phyloP scores from a whole-genome alignment of 2,888 invertebrate species.

The Strigamia transsilvanica region DNA sequence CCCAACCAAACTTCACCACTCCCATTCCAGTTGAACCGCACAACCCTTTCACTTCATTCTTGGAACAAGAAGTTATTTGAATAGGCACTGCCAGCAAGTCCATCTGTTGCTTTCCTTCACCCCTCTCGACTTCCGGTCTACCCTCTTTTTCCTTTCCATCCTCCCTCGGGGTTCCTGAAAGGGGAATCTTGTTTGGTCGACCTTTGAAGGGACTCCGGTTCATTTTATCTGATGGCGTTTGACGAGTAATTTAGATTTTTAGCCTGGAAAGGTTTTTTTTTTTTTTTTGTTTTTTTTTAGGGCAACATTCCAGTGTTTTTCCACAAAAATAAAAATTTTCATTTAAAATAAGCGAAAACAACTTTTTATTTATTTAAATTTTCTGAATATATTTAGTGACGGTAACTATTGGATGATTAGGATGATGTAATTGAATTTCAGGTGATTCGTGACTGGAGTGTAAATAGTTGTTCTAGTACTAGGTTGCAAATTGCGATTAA shows the following conservation, averaged over 20 bases:
- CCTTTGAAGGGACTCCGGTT: slow-evolving; percentile 16
- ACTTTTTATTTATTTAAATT: neutral
- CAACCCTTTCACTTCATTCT: slow-evolving; percentile 42
- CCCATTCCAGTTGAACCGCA: slow-evolving; percentile 29
- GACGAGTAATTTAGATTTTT: slow-evolving; percentile 13
- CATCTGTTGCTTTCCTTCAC: slow-evolving; percentile 23
- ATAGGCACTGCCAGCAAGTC: slow-evolving; percentile 12
- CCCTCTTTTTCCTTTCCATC: neutral
- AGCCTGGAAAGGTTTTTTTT: neutral
- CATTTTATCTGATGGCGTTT: slow-evolving; percentile 42
- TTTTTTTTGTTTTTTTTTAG: too few species aligned
- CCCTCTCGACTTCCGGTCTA: slow-evolving; percentile 42
- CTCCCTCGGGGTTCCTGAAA: neutral
- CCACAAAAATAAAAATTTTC: neutral
- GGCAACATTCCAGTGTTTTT: slow-evolving; percentile 4
- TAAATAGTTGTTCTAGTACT: neutral
- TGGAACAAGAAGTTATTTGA: slow-evolving; percentile 22
- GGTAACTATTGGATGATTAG: neutral
- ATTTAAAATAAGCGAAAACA: too few species aligned
- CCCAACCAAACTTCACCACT: slow-evolving; percentile 14
- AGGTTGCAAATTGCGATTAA: neutral
- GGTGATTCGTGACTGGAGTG: slow-evolving; percentile 6
- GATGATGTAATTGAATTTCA: neutral
- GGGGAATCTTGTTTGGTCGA: slow-evolving; percentile 43
- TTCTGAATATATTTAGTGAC: neutral